phyloP scores from a whole-genome alignment of 2,797 vertebrate genomes.

The Anolis apletophallus region DNA sequence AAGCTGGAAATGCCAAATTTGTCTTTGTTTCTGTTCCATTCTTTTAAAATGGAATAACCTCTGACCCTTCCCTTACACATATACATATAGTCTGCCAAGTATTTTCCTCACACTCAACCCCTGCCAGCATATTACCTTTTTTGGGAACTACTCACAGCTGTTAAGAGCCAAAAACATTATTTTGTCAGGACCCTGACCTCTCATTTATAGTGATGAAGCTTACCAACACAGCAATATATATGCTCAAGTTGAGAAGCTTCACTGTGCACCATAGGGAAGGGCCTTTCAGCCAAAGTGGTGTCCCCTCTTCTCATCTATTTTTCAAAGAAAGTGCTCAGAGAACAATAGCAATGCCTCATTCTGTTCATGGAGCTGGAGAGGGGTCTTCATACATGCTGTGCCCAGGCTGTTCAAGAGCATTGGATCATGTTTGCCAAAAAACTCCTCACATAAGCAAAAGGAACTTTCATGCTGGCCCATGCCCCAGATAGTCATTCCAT shows the following conservation, averaged over 20 bases:
- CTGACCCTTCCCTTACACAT: background rate
- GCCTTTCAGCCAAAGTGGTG: background rate
- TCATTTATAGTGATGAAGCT: slow-evolving; percentile 9
- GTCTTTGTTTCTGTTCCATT: background rate
- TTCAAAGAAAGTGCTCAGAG: too few relatives aligned
- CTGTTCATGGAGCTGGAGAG: background rate
- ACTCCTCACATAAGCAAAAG: background rate
- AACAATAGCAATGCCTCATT: background rate
- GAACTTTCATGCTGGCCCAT: background rate
- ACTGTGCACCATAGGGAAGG: background rate
- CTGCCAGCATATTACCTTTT: background rate
- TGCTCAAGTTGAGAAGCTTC: background rate
- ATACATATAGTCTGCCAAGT: background rate
- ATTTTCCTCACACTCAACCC: background rate
- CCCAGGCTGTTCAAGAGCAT: background rate
- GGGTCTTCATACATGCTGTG: background rate
- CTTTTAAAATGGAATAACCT: background rate
- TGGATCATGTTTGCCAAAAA: background rate
- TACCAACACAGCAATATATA: background rate
- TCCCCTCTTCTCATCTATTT: too few relatives aligned
- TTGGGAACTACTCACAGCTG: background rate
- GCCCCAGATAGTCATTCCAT: background rate
- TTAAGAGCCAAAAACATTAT: background rate
- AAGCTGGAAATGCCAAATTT: background rate
- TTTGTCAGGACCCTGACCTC: background rate